Conservation (phyloP, 2,797 vertebrate genomes). For the Miichthys miiuy region DNA sequence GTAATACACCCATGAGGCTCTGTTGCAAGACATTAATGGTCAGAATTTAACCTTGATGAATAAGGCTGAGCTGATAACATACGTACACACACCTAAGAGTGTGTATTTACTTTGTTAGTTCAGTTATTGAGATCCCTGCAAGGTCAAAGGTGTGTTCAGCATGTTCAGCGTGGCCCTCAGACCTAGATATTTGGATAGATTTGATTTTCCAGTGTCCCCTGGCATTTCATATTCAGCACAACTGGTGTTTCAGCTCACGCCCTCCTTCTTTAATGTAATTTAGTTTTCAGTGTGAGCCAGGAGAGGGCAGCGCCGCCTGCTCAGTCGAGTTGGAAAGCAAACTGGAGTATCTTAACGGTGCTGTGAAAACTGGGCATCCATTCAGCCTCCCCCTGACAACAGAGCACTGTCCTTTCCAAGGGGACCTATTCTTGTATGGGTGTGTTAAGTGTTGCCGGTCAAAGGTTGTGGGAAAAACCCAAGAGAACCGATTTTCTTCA, state of each 20-base stretch:
- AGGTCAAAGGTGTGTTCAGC: slow-evolving; percentile 23
- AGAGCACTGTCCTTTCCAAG: slow-evolving; percentile 60
- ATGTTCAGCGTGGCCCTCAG: not conserved
- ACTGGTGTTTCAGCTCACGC: slow-evolving; percentile 23
- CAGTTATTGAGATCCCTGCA: not conserved
- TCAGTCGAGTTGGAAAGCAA: slow-evolving; percentile 39
- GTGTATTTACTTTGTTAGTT: slow-evolving; percentile 29
- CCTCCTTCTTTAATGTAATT: slow-evolving; percentile 32
- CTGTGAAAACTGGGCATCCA: slow-evolving; percentile 64
- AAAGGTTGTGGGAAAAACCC: slow-evolving; percentile 79
- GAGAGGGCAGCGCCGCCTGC: slow-evolving; percentile 72
- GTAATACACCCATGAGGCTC: slow-evolving; percentile 2
- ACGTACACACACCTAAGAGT: not conserved
- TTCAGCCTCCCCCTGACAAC: slow-evolving; percentile 65
- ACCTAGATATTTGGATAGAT: slow-evolving; percentile 11
- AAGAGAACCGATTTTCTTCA: slow-evolving; percentile 53
- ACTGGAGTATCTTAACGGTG: slow-evolving; percentile 58
- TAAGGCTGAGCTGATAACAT: slow-evolving; percentile 37
- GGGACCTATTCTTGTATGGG: slow-evolving; percentile 52
- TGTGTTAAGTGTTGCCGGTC: slow-evolving; percentile 63
- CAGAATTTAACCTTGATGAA: slow-evolving; percentile 36
- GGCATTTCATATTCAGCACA: slow-evolving; percentile 49
- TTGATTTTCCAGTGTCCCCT: slow-evolving; percentile 29
- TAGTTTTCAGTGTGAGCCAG: slow-evolving; percentile 54
- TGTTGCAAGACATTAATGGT: slow-evolving; percentile 3